Evolutionary conservation across 2,888 invertebrate genomes (phyloP).

Genomic region (Opisthograptis luteolata): DNA sequence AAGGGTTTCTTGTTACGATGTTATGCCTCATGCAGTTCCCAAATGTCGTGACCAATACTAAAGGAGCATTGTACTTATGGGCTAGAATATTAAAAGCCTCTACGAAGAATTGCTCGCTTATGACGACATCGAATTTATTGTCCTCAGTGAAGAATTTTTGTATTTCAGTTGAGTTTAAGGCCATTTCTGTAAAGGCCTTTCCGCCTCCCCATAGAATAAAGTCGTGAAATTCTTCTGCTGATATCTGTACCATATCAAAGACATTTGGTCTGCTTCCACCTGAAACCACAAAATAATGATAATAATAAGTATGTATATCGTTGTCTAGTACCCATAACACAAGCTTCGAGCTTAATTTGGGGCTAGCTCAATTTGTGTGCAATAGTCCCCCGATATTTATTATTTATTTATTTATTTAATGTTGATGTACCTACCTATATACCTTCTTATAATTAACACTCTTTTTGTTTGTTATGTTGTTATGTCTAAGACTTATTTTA

Average conservation of each 20-base stretch:
- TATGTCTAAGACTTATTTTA: no score
- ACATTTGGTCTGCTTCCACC: constrained; percentile 68
- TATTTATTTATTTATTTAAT: no score
- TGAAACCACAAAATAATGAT: constrained; percentile 40
- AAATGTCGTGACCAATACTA: constrained; percentile 66
- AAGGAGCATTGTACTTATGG: constrained; percentile 72
- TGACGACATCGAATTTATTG: constrained; percentile 72
- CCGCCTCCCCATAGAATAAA: constrained; percentile 68
- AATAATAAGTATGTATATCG: not conserved
- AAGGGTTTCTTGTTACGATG: constrained; percentile 64
- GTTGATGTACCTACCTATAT: no score
- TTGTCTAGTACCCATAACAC: no score
- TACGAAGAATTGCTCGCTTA: constrained; percentile 77
- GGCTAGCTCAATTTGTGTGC: no score
- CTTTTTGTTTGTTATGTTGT: no score
- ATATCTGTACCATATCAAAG: constrained; percentile 64
- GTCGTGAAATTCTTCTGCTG: constrained; percentile 66
- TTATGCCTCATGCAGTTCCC: constrained; percentile 76
- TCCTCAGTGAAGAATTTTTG: constrained; percentile 59
- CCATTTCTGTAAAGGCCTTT: constrained; percentile 61
- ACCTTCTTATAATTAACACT: no score
- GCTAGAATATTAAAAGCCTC: constrained; percentile 74
- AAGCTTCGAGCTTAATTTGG: no score
- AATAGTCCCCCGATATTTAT: no score
- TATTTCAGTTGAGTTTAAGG: constrained; percentile 62